phyloP scores from a whole-genome alignment of 2,113 vertebrate genomes.

The Datnioides undecimradiatus region DNA sequence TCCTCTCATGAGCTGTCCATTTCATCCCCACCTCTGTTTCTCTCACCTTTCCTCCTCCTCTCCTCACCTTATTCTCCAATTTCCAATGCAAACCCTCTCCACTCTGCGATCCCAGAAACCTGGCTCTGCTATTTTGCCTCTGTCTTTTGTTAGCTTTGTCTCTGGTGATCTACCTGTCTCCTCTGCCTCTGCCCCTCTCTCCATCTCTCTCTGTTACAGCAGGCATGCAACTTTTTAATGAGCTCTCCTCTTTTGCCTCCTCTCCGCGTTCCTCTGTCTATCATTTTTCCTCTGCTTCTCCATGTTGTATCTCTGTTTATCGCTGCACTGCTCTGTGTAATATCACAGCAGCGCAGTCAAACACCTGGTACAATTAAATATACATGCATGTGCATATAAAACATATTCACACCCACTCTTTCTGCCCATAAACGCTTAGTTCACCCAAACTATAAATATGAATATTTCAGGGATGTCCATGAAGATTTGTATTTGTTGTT shows the following conservation, averaged over 20 bases:
- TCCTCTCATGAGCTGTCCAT: constrained; percentile 74
- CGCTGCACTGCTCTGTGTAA: constrained; percentile 2
- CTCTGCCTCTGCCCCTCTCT: constrained; percentile 26
- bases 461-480: constrained; percentile 7
- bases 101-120: constrained; percentile 33
- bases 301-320: constrained; percentile 30
- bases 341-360: constrained; percentile 22
- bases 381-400: constrained; percentile 9
- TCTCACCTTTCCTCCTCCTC: constrained; percentile 25
- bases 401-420: not conserved
- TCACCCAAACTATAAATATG: not conserved
- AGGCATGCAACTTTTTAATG: constrained; percentile 64
- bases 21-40: constrained; percentile 56
- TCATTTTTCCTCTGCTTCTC: constrained; percentile 40
- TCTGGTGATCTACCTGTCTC: constrained; percentile 71
- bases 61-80: constrained; percentile 41
- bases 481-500: not conserved
- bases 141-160: constrained; percentile 67
- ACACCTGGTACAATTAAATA: constrained; percentile 42
- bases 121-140: constrained; percentile 45
- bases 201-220: constrained; percentile 37
- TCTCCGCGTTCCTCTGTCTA: constrained; percentile 30
- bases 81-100: constrained; percentile 60
- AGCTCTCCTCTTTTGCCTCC: constrained; percentile 48
- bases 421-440: not conserved